Base-by-base conservation (phyloP, 1,140 invertebrate species). In the Probaryconus sp. region DNA sequence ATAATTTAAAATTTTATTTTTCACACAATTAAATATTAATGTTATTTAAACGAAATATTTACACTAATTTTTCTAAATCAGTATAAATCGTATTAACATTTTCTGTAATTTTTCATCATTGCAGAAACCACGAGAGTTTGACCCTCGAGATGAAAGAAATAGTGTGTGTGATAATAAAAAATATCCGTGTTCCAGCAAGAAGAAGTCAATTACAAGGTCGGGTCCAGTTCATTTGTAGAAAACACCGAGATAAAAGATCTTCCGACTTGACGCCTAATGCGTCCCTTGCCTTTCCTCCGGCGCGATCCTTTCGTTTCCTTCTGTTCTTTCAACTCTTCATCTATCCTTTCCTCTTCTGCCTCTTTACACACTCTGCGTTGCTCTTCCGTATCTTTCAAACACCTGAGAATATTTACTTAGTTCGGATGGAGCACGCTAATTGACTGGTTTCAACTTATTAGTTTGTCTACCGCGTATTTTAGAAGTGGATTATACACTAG, bases 361-460 rank as follows among this genome's bases (percentile, higher is more conserved):
- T 35, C 33, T 50, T 33, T 37, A 30, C 14, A 56, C 20, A 42
- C 30, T 40, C 40, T 28, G 11, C 37, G 33, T 38, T 47, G 30
- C 50, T 58, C 38, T 51, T 55, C 42, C 60, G 53, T 75, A 74
- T 77, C 76, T 76, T 81, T 83, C 77, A 83, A 85, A 85, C 79
- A 85, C 81, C 81, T 82, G 77, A 76, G 79, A 72, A 63, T 84
- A 78, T 85, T 85, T 86, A 67, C 65, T 84, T 84, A 83, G 83
- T 83, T 83, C 79, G 58, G 40, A 47, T 48, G 35, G 67, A 56
- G 58, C 50, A 73, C 70, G 79, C 76, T 86, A 83, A 85, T 86
- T 86, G 81, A 82, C 80, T 78, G 79, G 76, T 81, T 83, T 80
- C 64, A 77, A 83, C 79, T 84, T 85, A 86, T 86, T 85, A 83